Evolutionary conservation across 2,113 vertebrate genomes (phyloP), one percentile per base, ranked within the genome.

Genomic region (Lasiurus borealis): DNA sequence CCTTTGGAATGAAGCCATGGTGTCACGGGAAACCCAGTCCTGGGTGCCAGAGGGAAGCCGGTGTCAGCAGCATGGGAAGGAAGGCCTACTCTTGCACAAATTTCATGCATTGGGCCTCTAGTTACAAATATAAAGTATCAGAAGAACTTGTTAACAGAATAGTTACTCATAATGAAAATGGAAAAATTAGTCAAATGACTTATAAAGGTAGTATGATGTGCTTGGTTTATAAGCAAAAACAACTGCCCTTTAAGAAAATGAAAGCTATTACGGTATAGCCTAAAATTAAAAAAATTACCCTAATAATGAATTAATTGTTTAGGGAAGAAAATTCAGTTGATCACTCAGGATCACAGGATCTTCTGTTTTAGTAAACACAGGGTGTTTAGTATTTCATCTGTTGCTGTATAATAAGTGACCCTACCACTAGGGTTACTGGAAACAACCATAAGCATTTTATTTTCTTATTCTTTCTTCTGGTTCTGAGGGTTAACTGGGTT

Each of bases 281-380:
- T 88, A 85, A 73, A 88, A 90, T 85, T 80, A 85, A 78, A 36
- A 91, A 15, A 5, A 75, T 81, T 9, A 92, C 23, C 80, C 72
- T 82, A 68, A 72, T 57, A 9, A 69, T 34, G 44, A 88, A 48
- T 77, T 54, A n/a, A 83, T 88, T 87, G 66, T 81, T 88, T 46
- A 83, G 1, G 44, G 25, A 6, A 92, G 44, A 84, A 78, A 85
- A 90, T 88, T 88, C 48, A 87, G 1, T 48, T 78, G 18, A 62
- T 31, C 48, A 57, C 25, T 85, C 14, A 77, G 40, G 68, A 71
- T 48, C 52, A 73, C 19, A 83, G 69, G 40, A 50, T 93, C 48
- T 91, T 92, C 23, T 83, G 8, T n/a, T 12, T 3, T 88, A 75
- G 16, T 92, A 64, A 87, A 40, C 8, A 85, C 15, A 81, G 0